These are phyloP conservation scores for Cranoglanis bouderius DNA, from an alignment of 2,113 vertebrate genomes.

Conservation along the genomic window DNA sequence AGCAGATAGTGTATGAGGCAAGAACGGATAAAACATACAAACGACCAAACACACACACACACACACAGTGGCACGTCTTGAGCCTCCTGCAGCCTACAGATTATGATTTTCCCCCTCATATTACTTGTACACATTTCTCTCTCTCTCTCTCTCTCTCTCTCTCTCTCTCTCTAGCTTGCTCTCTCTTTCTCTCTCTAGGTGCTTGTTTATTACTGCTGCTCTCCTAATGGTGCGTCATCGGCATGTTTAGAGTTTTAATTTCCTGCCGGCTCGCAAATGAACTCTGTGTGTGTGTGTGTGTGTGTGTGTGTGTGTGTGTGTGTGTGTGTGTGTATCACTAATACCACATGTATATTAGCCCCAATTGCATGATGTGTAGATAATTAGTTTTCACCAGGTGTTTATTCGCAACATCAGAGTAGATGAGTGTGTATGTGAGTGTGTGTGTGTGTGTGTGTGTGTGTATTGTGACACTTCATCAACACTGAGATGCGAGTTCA, in stretches of 20 bases:
- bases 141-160: background rate
- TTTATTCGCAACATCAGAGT: conserved; percentile 31
- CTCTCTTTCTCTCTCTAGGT: conserved; percentile 4
- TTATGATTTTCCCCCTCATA: background rate
- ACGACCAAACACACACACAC: background rate
- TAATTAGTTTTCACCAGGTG: conserved; percentile 37
- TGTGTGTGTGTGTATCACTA: conserved; percentile 21
- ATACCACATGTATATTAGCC: conserved; percentile 14
- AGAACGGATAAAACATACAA: conserved; percentile 1
- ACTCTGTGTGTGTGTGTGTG: conserved; percentile 5
- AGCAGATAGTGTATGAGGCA: background rate
- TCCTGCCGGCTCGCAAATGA: conserved; percentile 37
- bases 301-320: background rate
- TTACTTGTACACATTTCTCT: background rate
- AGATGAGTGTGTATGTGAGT: conserved; percentile 26
- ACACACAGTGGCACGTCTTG: background rate
- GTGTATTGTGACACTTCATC: conserved; percentile 19
- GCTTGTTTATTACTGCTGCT: conserved; percentile 8
- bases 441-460: conserved; percentile 34
- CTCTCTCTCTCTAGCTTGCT: background rate
- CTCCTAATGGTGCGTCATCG: conserved; percentile 25
- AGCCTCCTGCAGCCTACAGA: background rate
- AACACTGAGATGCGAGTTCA: conserved; percentile 32
- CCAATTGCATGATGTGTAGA: conserved; percentile 22
- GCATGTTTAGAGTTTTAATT: conserved; percentile 31